Conservation (phyloP, 2,113 vertebrate genomes). For the Meles meles region DNA sequence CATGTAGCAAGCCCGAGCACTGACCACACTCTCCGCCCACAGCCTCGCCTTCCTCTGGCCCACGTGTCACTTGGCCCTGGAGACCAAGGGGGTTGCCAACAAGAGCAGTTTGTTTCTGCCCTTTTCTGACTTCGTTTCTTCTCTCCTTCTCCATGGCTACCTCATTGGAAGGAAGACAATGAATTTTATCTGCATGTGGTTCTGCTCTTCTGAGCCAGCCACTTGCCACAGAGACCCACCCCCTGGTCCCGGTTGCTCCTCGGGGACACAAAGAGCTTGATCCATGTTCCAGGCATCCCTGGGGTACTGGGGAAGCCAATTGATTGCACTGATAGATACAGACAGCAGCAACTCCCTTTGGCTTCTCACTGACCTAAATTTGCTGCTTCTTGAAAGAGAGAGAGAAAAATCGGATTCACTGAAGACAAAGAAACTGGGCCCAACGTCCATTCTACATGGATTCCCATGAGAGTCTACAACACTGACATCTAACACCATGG, state of each 20-base stretch:
- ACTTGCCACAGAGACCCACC: not conserved
- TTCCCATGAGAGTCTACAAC: not conserved
- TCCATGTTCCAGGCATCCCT: not conserved
- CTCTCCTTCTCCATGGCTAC: not conserved
- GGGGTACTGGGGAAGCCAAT: not conserved
- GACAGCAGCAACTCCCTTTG: not conserved
- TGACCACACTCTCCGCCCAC: not conserved
- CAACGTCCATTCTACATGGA: not conserved
- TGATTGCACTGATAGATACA: not conserved
- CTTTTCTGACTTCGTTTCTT: not conserved
- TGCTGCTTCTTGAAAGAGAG: not conserved
- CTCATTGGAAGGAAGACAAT: not conserved
- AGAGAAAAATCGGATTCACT: not conserved
- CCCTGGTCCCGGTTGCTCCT: not conserved
- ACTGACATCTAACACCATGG: not conserved
- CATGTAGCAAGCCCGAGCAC: accelerated
- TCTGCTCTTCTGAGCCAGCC: not conserved
- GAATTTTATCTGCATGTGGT: not conserved
- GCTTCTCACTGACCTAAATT: not conserved
- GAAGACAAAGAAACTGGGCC: not conserved
- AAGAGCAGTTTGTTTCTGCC: not conserved
- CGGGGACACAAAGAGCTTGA: accelerated
- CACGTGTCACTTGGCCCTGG: not conserved
- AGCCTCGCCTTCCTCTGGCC: not conserved
- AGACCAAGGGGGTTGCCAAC: not conserved